A percentile compares a stretch with the other conserved stretches of the same genome.
These are phyloP conservation scores for Apis mellifera DNA, from an alignment of 1,140 invertebrate species.

Conservation along the genomic window Amel_HAv3.1 CM009945.2:4084001-4084500, in stretches of 20 bases:
- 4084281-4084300: not conserved
- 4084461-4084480: no score
- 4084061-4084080: not conserved
- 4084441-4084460: no score
- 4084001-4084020: no score
- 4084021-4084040: no score
- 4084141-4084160: constrained; percentile 60
- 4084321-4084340: not conserved
- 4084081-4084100: constrained; percentile 55
- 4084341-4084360: not conserved
- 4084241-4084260: not conserved
- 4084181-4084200: constrained; percentile 64
- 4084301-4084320: constrained; percentile 10
- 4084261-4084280: not conserved
- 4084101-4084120: constrained; percentile 73
- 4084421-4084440: no score
- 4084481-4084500: no score
- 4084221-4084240: not conserved
- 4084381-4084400: not conserved
- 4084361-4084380: not conserved
- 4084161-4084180: constrained; percentile 67
- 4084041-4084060: not conserved
- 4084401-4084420: no score
- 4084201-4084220: constrained; percentile 24
- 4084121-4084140: constrained; percentile 68